phyloP scores from a whole-genome alignment of 2,888 invertebrate genomes.

The Macrosiphum euphorbiae region DNA sequence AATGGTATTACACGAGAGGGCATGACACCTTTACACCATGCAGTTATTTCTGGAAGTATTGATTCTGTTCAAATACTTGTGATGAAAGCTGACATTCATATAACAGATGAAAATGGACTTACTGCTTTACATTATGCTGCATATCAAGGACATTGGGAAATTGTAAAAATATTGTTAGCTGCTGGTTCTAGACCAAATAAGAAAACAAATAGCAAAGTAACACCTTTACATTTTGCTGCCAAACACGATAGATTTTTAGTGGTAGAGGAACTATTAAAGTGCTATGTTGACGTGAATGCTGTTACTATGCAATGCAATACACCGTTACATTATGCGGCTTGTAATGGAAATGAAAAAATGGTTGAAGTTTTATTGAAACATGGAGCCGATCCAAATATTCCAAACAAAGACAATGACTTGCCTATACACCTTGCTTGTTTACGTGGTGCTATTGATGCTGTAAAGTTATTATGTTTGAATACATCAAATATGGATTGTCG shows the following conservation, averaged over 20 bases:
- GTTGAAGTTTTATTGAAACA: slow-evolving; percentile 54
- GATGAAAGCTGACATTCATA: slow-evolving; percentile 46
- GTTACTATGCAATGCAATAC: slow-evolving; percentile 59
- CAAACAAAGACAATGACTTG: slow-evolving; percentile 60
- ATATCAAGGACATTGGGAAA: slow-evolving; percentile 58
- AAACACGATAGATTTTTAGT: slow-evolving; percentile 57
- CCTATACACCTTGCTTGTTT: slow-evolving; percentile 59
- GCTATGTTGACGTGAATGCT: slow-evolving; percentile 53
- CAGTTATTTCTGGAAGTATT: slow-evolving; percentile 79
- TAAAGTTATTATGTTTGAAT: slow-evolving; percentile 48
- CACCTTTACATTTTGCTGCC: slow-evolving; percentile 60
- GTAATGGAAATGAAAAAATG: slow-evolving; percentile 63
- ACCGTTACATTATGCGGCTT: slow-evolving; percentile 62
- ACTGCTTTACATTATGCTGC: slow-evolving; percentile 63
- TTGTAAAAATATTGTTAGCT: slow-evolving; percentile 47
- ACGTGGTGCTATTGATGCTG: slow-evolving; percentile 50
- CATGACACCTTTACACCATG: slow-evolving; percentile 88
- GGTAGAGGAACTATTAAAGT: slow-evolving; percentile 51
- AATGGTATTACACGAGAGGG: slow-evolving; percentile 75
- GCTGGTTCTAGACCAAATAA: slow-evolving; percentile 57
- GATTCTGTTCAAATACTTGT: slow-evolving; percentile 65
- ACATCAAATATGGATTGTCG: slow-evolving; percentile 49
- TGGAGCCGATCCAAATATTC: slow-evolving; percentile 56
- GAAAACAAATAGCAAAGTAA: slow-evolving; percentile 59
- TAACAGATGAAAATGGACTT: slow-evolving; percentile 59